phyloP scores from a whole-genome alignment of 2,797 vertebrate species.

The Enteromius treurensis region DNA sequence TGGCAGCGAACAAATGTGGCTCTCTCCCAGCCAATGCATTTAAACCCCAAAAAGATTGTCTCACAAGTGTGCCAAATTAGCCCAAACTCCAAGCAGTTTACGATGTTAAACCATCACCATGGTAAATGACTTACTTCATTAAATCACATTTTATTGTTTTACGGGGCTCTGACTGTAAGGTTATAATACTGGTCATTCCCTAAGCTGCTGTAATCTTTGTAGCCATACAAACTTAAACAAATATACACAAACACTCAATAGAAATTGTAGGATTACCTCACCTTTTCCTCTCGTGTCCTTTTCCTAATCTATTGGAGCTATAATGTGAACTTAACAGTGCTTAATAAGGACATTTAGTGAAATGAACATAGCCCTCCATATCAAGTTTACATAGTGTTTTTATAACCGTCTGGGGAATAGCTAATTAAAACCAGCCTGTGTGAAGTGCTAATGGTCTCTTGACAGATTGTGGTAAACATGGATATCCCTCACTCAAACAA shows the following conservation, averaged over 20 bases:
- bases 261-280: slow-evolving; percentile 43
- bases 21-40: slow-evolving; percentile 39
- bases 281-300: neutral
- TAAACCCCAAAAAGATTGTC: slow-evolving; percentile 48
- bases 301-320: slow-evolving; percentile 29
- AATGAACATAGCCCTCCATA: slow-evolving; percentile 43
- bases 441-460: slow-evolving; percentile 53
- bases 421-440: slow-evolving; percentile 60
- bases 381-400: slow-evolving; percentile 44
- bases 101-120: slow-evolving; percentile 46
- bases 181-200: slow-evolving; percentile 47
- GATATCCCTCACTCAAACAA: slow-evolving; percentile 54
- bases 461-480: slow-evolving; percentile 56
- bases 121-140: slow-evolving; percentile 57
- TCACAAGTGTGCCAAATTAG: slow-evolving; percentile 59
- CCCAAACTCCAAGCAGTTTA: slow-evolving; percentile 58
- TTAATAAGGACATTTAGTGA: slow-evolving; percentile 50
- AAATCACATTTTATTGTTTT: slow-evolving; percentile 59
- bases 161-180: slow-evolving; percentile 59
- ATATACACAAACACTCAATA: slow-evolving; percentile 48
- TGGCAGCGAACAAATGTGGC: slow-evolving; percentile 49
- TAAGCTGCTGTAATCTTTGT: slow-evolving; percentile 52
- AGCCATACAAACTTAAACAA: slow-evolving; percentile 52
- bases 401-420: slow-evolving; percentile 45
- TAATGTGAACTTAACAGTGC: slow-evolving; percentile 34